phyloP scores from a whole-genome alignment of 2,113 vertebrate genomes.

The Corythornis madagascariensis region DNA sequence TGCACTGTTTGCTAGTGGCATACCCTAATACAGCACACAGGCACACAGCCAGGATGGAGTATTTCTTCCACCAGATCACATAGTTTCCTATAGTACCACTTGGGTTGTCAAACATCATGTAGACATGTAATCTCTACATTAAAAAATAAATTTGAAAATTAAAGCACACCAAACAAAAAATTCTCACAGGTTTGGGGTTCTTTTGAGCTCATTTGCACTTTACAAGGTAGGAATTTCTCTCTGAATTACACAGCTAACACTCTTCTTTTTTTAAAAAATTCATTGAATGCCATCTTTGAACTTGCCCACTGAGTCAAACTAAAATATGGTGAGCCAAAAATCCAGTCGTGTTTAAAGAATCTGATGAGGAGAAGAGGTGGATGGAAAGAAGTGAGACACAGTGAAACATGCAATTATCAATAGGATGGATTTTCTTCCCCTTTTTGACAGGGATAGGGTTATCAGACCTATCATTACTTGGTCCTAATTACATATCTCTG shows the following conservation, averaged over 20 bases:
- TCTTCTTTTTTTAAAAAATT: background rate
- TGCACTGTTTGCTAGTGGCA: background rate
- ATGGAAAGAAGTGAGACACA: conserved; percentile 48
- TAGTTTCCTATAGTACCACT: background rate
- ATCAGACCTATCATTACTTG: conserved; percentile 74
- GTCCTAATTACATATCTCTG: conserved; percentile 77
- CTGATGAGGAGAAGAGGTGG: background rate
- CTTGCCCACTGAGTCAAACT: background rate
- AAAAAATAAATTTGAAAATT: background rate
- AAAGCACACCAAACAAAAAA: background rate
- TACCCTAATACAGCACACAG: background rate
- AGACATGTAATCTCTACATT: background rate
- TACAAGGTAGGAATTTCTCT: background rate
- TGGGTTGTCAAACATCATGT: background rate
- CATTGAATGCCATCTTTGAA: background rate
- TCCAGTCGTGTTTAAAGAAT: conserved; percentile 22
- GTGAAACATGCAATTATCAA: conserved; percentile 77
- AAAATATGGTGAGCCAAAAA: conserved; percentile 49
- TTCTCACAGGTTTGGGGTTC: background rate
- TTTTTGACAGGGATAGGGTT: conserved; percentile 68
- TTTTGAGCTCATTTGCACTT: background rate
- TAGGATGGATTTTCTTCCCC: conserved; percentile 75
- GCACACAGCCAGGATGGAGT: background rate
- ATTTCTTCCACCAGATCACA: background rate
- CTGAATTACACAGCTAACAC: background rate